Evolutionary conservation across 2,113 vertebrate species (phyloP).

Genomic region (Melanerpes aurifrons): DNA sequence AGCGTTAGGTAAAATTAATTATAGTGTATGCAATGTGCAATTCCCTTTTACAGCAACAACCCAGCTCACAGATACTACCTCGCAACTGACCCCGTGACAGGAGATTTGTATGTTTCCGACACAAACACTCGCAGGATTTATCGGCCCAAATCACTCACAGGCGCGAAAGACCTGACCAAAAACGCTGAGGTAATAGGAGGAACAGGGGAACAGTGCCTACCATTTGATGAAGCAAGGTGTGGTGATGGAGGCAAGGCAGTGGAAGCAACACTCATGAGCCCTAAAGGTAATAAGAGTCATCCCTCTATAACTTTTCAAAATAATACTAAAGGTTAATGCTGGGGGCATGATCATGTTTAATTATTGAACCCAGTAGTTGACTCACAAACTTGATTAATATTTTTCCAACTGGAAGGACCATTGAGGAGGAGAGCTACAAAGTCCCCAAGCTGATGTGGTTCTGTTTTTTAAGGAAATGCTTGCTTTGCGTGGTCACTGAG

Average conservation of each 20-base stretch:
- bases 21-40: background rate
- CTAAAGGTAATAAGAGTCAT: slow-evolving; percentile 87
- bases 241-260: slow-evolving; percentile 94
- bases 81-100: slow-evolving; percentile 90
- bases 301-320: background rate
- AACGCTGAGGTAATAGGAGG: slow-evolving; percentile 92
- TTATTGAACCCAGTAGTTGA: background rate
- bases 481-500: slow-evolving; percentile 13
- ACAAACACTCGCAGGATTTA: slow-evolving; percentile 96
- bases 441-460: background rate
- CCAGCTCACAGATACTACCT: slow-evolving; percentile 97
- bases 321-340: background rate
- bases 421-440: background rate
- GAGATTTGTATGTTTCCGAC: slow-evolving; percentile 95
- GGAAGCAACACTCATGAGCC: slow-evolving; percentile 94
- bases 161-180: slow-evolving; percentile 88
- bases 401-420: background rate
- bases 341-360: background rate
- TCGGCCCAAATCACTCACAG: slow-evolving; percentile 83
- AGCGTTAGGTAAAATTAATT: background rate
- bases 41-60: slow-evolving; percentile 87
- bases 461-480: slow-evolving; percentile 23
- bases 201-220: slow-evolving; percentile 95
- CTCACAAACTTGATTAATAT: background rate
- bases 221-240: slow-evolving; percentile 95